Base-by-base conservation (phyloP, 2,888 invertebrate genomes). In the Dryococelus australis region DNA sequence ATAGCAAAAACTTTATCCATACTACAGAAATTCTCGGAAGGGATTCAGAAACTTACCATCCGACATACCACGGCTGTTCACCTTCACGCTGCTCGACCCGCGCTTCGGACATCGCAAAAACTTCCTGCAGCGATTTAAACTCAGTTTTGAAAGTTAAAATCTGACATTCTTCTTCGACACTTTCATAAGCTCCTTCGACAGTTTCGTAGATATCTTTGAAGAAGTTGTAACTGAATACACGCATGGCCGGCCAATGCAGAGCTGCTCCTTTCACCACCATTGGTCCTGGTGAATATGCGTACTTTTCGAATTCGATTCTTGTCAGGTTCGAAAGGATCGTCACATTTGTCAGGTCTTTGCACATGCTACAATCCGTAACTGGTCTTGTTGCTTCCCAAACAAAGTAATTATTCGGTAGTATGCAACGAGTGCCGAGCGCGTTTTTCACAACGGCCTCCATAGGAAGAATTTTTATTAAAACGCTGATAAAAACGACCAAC, bases 381-480 rank as follows among this genome's bases (percentile, higher is more conserved):
- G 98, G 98, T 90, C 98, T 94, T 35, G 97, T 96, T 86, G 96
- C 96, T 93, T 98, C 98, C 97, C 97, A 97, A 89, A 97, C 93
- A 88, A 98, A 93, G 92, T 96, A 97, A 93, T 97, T 97, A 92
- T 96, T 97, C 89, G 96, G 96, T 91, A 98, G 91, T 89, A 97
- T 92, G 92, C 98, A 98, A 91, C 97, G 94, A 89, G 95, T 93
- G 90, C 91, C 92, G 88, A 91, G 91, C 65, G 92, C 90, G 86
- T 89, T 90, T 89, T 91, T 91, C 43, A 91, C 88, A 24, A 91
- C 53, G 80, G 89, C 89, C 89, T 91, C 91, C 43, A 90, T 87
- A 20, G 90, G 86, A 80, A 89, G 87, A 88, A 90, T 89, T 88
- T 90, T 89, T n/a, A 91, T 47, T 85, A 91, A 85, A 85, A 91